A percentile compares a stretch with the other conserved stretches of the same genome.
Evolutionary conservation across 2,888 invertebrate genomes (phyloP).

Genomic region (Monochamus alternatus): DNA sequence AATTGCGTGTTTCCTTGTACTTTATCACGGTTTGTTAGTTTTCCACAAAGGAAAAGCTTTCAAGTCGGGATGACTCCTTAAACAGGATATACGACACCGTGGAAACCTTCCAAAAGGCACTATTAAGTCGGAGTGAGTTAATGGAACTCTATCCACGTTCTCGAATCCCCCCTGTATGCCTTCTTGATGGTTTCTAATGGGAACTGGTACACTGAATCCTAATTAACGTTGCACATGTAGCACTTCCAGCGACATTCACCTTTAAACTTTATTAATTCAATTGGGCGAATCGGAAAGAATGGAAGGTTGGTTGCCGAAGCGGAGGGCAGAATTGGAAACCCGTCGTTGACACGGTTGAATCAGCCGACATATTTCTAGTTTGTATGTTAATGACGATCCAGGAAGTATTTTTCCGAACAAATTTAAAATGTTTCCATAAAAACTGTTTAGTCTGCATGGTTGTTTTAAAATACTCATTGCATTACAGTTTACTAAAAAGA

Average conservation of each 20-base stretch:
- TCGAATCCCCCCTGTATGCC: slow-evolving; percentile 36
- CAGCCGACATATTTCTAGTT: not conserved
- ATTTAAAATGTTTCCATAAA: not conserved
- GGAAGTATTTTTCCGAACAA: not conserved
- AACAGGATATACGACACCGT: slow-evolving; percentile 44
- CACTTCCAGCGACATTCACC: slow-evolving; percentile 15
- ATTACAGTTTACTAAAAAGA: no score
- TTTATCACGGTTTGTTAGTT: slow-evolving; percentile 39
- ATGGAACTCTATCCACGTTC: slow-evolving; percentile 43
- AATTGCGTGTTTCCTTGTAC: slow-evolving; percentile 40
- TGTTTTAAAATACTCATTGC: no score
- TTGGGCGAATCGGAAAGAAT: not conserved
- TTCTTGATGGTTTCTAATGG: slow-evolving; percentile 37
- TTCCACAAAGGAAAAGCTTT: slow-evolving; percentile 44
- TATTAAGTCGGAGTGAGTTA: slow-evolving; percentile 37
- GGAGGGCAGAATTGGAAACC: not conserved
- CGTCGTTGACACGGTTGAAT: not conserved
- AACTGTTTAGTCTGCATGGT: no score
- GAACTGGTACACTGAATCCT: slow-evolving; percentile 35
- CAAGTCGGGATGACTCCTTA: slow-evolving; percentile 45
- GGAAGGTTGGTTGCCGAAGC: not conserved
- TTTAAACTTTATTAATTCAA: slow-evolving; percentile 33
- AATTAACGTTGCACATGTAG: slow-evolving; percentile 36
- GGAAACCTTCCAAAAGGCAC: slow-evolving; percentile 31
- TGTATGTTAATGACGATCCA: not conserved